These are phyloP conservation scores for Uropsilus gracilis DNA, from an alignment of 2,113 vertebrate species.

Conservation along the genomic window DNA sequence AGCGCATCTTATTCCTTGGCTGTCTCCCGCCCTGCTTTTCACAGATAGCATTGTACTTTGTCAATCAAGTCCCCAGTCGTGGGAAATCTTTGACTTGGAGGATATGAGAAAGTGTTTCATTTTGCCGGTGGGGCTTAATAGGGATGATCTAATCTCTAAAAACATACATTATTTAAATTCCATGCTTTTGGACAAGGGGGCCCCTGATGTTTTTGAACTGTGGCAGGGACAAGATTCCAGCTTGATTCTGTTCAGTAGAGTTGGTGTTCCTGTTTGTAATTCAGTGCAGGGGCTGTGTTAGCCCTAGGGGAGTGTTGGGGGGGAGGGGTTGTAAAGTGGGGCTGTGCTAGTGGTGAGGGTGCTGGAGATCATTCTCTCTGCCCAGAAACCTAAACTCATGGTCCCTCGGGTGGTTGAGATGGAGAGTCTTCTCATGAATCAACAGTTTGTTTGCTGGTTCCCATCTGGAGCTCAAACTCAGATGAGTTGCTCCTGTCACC, in stretches of 20 bases:
- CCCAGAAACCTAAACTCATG: neutral
- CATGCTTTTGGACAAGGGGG: slow-evolving; percentile 54
- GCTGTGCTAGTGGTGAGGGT: neutral
- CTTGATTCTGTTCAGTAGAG: neutral
- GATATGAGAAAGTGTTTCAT: slow-evolving; percentile 76
- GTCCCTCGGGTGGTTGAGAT: neutral
- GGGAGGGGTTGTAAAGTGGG: too few species aligned
- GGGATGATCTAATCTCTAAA: slow-evolving; percentile 74
- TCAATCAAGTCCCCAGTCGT: slow-evolving; percentile 40
- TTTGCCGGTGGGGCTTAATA: slow-evolving; percentile 55
- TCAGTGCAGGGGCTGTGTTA: neutral
- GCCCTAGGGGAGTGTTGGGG: neutral
- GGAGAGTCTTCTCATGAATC: neutral
- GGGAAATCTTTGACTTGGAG: slow-evolving; percentile 76
- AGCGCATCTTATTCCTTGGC: slow-evolving; percentile 15
- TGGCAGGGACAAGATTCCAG: slow-evolving; percentile 42
- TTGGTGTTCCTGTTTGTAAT: slow-evolving; percentile 49
- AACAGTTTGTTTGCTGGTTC: neutral
- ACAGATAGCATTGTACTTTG: slow-evolving; percentile 69
- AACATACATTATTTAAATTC: slow-evolving; percentile 76
- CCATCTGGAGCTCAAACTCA: neutral
- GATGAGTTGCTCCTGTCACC: neutral
- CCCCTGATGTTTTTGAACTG: slow-evolving; percentile 65
- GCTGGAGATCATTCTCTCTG: neutral
- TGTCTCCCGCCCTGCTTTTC: slow-evolving; percentile 47